phyloP scores from a whole-genome alignment of 2,888 invertebrate species.

The Micoletzkya japonica region DNA sequence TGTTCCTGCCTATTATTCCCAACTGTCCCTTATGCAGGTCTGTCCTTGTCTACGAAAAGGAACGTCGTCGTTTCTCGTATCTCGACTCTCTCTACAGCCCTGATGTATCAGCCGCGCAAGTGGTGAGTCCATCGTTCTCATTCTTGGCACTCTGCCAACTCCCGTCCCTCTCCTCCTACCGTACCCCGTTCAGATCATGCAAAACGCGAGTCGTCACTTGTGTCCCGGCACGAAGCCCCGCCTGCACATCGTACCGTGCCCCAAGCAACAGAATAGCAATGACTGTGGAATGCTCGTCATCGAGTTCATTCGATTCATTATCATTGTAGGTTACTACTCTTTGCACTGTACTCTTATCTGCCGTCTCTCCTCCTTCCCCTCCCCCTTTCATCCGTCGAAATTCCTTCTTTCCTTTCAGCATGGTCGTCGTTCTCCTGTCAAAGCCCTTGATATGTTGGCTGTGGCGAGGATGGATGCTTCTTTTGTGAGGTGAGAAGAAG shows the following conservation, averaged over 20 bases:
- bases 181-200: constrained; percentile 24
- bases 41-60: constrained; percentile 35
- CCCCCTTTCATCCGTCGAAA: no score
- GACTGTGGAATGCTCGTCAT: constrained; percentile 48
- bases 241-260: constrained; percentile 21
- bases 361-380: neutral
- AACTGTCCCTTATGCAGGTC: constrained; percentile 36
- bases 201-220: neutral
- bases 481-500: constrained; percentile 18
- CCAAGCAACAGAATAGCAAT: constrained; percentile 37
- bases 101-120: neutral
- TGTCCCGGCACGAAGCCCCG: constrained; percentile 20
- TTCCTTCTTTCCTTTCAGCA: no score
- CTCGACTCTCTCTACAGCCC: constrained; percentile 34
- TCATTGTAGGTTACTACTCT: neutral
- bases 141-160: neutral
- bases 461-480: constrained; percentile 15
- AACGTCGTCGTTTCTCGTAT: constrained; percentile 32
- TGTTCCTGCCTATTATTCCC: neutral
- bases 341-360: constrained; percentile 1
- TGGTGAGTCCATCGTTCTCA: neutral
- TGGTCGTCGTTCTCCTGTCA: constrained; percentile 1
- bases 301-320: constrained; percentile 31
- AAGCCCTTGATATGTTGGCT: constrained; percentile 20
- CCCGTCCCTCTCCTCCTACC: neutral